Evolutionary conservation across 2,113 vertebrate species (phyloP), one percentile per base, ranked within the genome.

Genomic region (Heloderma charlesbogerti): DNA sequence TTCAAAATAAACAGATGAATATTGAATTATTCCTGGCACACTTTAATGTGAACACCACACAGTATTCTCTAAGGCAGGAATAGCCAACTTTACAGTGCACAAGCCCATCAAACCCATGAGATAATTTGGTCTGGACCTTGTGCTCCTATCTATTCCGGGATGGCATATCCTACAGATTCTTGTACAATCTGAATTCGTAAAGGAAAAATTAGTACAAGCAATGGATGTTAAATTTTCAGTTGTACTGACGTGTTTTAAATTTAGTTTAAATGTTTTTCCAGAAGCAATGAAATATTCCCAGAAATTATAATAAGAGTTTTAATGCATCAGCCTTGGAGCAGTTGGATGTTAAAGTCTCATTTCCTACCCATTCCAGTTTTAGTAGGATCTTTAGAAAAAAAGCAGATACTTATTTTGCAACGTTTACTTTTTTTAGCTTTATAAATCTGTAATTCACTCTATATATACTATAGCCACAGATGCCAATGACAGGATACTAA

Each of bases 1-100:
- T 92, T 94, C 25, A 91, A 95, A 94, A 92, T 79, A 0, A 74
- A 93, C 79, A 96, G 75, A 93, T 6, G 90, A 79, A 93, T 79
- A 75, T 79, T 77, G 22, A 80, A 77, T 0, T 88, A 71, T 34
- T 87, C 57, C 18, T 63, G 88, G 37, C 15, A 48, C 4, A 22
- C 27, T 43, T 80, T 40, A 71, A 43, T 15, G n/a, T 34, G 29
- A 71, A 40, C 54, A 27, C 54, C 4, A 71, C 45, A 86, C 5
- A 54, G 71, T 29, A 89, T 90, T 63, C 25, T 67, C 60, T 54
- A 67, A 78, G 15, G 31, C 22, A 90, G 27, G 10, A n/a, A 31
- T 51, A 29, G 48, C 18, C 29, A 90, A 25, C 8, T 40, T 78
- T 29, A 63, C 7, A 51, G 25, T 67, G 34, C 34, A 37, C 25